Percentiles rank a stretch among this genome's conserved stretches.
These are phyloP conservation scores for Tupaia chinensis DNA, from an alignment of 2,113 vertebrate genomes.

Conservation along the genomic window DNA sequence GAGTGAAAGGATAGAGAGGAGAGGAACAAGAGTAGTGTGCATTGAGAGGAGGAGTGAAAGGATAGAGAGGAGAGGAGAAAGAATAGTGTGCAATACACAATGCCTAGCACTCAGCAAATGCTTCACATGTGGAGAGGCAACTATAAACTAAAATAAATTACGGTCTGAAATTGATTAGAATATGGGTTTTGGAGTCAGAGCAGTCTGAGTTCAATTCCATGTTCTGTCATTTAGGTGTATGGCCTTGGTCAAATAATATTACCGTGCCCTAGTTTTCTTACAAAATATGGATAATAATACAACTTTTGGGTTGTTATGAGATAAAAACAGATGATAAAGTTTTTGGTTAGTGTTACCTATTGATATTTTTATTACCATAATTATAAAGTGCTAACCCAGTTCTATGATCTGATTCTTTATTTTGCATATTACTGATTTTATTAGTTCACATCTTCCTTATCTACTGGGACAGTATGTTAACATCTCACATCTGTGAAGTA, in stretches of 20 bases:
- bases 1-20: not conserved
- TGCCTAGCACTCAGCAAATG: not conserved
- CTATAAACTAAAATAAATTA: not conserved
- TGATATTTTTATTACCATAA: not conserved
- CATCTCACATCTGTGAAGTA: not conserved
- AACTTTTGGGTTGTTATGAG: not conserved
- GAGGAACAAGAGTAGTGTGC: not conserved
- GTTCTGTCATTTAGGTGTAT: not conserved
- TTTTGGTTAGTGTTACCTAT: not conserved
- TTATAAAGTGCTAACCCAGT: not conserved
- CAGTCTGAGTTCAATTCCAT: not conserved
- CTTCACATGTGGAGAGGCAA: not conserved
- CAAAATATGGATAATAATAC: not conserved
- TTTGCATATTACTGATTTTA: not conserved
- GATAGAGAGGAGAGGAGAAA: not conserved
- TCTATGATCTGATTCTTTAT: not conserved
- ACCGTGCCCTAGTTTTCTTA: not conserved
- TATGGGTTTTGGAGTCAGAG: not conserved
- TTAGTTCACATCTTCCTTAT: constrained; percentile 24
- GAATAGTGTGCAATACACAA: not conserved
- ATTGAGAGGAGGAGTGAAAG: not conserved
- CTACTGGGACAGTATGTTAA: not conserved
- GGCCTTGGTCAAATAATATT: not conserved
- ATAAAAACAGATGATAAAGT: not conserved
- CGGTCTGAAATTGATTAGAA: not conserved